A percentile compares a stretch with the other conserved stretches of the same genome.
Conservation (phyloP, 2,797 vertebrate species). For the Margarornis squamiger region DNA sequence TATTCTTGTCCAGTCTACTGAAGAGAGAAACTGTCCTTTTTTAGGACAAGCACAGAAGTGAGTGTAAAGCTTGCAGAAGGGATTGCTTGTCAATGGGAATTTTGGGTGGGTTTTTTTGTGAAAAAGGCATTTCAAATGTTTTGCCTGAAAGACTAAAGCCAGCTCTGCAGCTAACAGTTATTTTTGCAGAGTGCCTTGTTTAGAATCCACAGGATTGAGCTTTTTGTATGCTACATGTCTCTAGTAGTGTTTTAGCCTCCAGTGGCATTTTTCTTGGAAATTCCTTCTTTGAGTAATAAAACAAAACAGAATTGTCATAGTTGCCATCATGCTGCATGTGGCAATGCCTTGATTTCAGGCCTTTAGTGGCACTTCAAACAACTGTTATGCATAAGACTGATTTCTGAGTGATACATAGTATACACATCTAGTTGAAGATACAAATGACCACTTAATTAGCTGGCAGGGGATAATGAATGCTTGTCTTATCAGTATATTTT, state of each 20-base stretch:
- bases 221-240: background rate
- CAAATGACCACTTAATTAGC: background rate
- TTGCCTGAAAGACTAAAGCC: background rate
- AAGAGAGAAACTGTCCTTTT: background rate
- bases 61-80: background rate
- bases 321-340: background rate
- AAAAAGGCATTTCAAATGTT: background rate
- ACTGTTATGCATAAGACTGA: background rate
- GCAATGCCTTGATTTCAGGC: background rate
- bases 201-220: background rate
- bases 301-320: background rate
- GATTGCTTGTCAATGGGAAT: background rate
- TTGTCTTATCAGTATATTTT: background rate
- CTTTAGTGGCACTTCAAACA: slow-evolving; percentile 7
- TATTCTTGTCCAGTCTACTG: background rate
- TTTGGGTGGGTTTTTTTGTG: background rate
- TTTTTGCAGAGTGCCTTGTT: background rate
- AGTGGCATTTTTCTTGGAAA: background rate
- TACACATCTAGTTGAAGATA: background rate
- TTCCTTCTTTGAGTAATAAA: slow-evolving; percentile 23
- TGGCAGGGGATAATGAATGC: background rate
- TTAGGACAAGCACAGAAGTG: background rate
- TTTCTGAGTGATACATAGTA: background rate
- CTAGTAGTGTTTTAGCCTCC: background rate
- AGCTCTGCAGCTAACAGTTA: background rate